Conservation (phyloP, 2,797 vertebrate genomes). For the Scolopax rusticola region DNA sequence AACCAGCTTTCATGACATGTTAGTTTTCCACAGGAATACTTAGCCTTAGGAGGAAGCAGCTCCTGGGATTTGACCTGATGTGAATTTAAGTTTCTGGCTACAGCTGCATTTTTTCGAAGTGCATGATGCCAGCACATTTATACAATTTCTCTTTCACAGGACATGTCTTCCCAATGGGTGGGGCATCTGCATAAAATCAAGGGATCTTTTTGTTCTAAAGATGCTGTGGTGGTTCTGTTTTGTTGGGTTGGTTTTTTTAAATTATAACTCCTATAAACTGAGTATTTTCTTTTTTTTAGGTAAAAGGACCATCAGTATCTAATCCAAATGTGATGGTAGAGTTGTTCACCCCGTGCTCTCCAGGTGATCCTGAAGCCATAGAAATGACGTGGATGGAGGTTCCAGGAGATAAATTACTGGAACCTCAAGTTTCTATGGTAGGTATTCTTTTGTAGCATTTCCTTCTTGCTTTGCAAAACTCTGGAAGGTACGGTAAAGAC, state of each 20-base stretch:
- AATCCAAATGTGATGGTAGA: constrained; percentile 84
- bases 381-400: constrained; percentile 99
- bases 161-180: background rate
- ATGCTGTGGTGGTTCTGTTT: background rate
- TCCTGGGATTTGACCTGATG: background rate
- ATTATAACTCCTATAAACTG: background rate
- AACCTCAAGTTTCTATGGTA: constrained; percentile 93
- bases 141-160: background rate
- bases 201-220: background rate
- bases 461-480: background rate
- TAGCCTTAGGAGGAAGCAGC: background rate
- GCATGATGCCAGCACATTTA: background rate
- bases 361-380: constrained; percentile 88
- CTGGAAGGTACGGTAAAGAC: background rate
- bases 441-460: constrained; percentile 48
- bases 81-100: background rate
- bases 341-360: constrained; percentile 94
- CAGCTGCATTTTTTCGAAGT: background rate
- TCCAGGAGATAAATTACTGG: constrained; percentile 92
- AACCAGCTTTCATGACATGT: background rate
- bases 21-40: background rate
- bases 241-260: background rate
- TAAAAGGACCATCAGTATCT: constrained; percentile 85
- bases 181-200: background rate
- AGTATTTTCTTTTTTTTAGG: constrained; percentile 76